Percentiles rank a stretch among this genome's conserved stretches.
phyloP scores from a whole-genome alignment of 2,888 invertebrate genomes.

The Myathropa florea region DNA sequence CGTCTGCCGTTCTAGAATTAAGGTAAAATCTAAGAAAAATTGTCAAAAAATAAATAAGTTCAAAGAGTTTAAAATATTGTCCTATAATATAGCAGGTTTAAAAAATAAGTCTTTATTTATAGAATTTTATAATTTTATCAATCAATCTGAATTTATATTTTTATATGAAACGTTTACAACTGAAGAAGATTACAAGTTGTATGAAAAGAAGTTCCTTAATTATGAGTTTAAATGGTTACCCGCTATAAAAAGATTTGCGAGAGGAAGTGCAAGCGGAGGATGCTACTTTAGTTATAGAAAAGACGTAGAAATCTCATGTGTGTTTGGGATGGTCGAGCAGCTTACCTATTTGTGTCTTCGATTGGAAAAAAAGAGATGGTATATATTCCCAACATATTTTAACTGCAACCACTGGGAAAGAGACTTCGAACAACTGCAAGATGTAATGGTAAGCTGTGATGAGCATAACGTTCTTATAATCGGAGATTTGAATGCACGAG shows the following conservation, averaged over 20 bases:
- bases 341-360: too few relatives aligned
- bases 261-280: constrained; percentile 2
- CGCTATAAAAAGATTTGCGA: neutral
- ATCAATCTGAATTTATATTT: neutral
- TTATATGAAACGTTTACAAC: constrained; percentile 1
- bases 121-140: neutral
- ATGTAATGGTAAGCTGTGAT: too few relatives aligned
- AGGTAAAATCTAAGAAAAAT: neutral
- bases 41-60: neutral
- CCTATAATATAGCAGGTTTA: neutral
- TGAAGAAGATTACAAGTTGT: neutral
- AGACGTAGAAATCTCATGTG: neutral
- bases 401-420: too few relatives aligned
- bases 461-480: too few relatives aligned
- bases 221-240: constrained; percentile 5
- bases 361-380: too few relatives aligned
- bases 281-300: neutral
- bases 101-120: neutral
- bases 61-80: neutral
- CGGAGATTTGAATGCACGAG: too few relatives aligned
- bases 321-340: neutral
- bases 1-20: neutral
- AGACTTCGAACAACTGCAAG: too few relatives aligned
- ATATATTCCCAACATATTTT: too few relatives aligned
- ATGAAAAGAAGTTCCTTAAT: neutral